Percentiles rank a stretch among this genome's conserved stretches.
Conservation (phyloP, 2,113 vertebrate species). For the Piprites chloris region DNA sequence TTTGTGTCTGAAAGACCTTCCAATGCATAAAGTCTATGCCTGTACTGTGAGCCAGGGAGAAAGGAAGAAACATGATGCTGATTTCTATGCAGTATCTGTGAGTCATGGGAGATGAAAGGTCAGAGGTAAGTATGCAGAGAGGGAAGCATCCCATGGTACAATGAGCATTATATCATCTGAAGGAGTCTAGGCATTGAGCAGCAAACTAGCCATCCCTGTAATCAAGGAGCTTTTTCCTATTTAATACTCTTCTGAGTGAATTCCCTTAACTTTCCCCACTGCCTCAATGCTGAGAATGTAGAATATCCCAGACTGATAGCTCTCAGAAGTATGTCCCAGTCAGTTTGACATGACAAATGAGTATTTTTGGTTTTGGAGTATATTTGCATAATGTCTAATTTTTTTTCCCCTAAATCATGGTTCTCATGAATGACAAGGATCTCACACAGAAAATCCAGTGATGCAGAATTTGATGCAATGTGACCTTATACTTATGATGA, state of each 20-base stretch:
- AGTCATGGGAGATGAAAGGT: background rate
- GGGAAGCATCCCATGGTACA: background rate
- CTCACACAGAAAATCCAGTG: background rate
- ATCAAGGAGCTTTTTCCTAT: background rate
- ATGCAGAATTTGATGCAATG: background rate
- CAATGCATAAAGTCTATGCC: background rate
- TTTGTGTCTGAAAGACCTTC: background rate
- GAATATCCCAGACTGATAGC: background rate
- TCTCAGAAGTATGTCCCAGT: background rate
- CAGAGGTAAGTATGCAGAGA: background rate
- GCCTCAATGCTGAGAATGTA: background rate
- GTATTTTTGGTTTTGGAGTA: background rate
- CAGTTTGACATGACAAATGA: background rate
- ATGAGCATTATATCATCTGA: background rate
- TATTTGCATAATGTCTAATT: background rate
- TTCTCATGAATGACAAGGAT: background rate
- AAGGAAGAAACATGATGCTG: background rate
- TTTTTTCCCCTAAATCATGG: background rate
- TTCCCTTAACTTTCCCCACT: background rate
- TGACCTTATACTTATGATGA: background rate
- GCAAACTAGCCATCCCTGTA: background rate
- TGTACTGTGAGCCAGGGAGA: background rate
- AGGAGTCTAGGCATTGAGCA: background rate
- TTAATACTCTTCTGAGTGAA: background rate
- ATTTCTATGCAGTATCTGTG: background rate